Conservation (phyloP, 2,888 invertebrate genomes). For the Muschampia plurimacula region DNA sequence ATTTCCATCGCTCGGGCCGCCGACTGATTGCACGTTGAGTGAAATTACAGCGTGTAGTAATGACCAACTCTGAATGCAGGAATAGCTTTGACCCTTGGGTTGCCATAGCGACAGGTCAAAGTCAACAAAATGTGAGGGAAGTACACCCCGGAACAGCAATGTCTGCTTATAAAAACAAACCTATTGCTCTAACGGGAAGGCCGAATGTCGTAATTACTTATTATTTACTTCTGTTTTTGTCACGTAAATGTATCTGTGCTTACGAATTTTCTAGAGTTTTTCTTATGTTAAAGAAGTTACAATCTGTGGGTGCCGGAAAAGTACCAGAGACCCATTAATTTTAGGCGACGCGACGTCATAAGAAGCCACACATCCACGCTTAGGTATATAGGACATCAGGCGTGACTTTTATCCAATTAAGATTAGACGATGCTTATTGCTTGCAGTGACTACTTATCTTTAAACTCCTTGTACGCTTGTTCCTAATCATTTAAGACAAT, state of each 20-base stretch:
- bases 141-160: constrained; percentile 7
- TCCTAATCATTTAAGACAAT: too few species aligned
- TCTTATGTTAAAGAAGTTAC: too few species aligned
- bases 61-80: constrained; percentile 30
- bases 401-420: too few species aligned
- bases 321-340: too few species aligned
- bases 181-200: background rate
- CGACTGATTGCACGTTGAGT: constrained; percentile 20
- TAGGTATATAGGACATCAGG: too few species aligned
- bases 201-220: background rate
- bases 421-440: too few species aligned
- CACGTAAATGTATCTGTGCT: background rate
- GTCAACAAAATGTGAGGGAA: constrained; percentile 50
- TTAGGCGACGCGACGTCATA: too few species aligned
- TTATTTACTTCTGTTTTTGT: background rate
- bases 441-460: too few species aligned
- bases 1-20: background rate
- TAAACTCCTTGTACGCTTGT: too few species aligned
- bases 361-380: too few species aligned
- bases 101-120: constrained; percentile 50
- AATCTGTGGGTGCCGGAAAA: background rate
- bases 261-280: too few species aligned
- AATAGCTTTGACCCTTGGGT: constrained; percentile 41
- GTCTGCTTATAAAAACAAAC: constrained; percentile 13
- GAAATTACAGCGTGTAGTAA: constrained; percentile 24